These are phyloP conservation scores for Channa argus DNA, from an alignment of 2,113 vertebrate species.

Conservation along the genomic window DNA sequence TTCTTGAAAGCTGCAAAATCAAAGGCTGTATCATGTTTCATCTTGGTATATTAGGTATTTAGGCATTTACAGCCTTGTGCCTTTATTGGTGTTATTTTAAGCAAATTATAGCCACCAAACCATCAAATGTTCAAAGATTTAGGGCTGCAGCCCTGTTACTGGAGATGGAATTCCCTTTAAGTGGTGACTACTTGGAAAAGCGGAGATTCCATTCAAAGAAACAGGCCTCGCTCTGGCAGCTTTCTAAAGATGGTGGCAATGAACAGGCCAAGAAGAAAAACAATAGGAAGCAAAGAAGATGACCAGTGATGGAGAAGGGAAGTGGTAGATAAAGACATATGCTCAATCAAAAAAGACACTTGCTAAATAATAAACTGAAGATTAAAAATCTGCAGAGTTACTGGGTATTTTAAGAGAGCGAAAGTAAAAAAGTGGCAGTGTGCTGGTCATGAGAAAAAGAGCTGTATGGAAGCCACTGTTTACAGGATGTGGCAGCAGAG, in stretches of 20 bases:
- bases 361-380: conserved; percentile 1
- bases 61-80: conserved; percentile 63
- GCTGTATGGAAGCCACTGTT: conserved; percentile 5
- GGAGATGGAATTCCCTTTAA: conserved; percentile 71
- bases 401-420: neutral
- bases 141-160: conserved; percentile 54
- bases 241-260: conserved; percentile 20
- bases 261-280: neutral
- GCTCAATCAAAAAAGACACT: neutral
- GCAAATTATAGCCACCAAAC: conserved; percentile 78
- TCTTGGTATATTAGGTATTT: conserved; percentile 68
- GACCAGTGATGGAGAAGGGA: neutral
- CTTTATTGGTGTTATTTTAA: conserved; percentile 79
- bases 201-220: conserved; percentile 60
- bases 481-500: conserved; percentile 66
- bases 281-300: conserved; percentile 1
- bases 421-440: neutral
- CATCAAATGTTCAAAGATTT: conserved; percentile 69
- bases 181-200: conserved; percentile 70
- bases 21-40: conserved; percentile 60
- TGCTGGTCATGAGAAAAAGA: conserved; percentile 17
- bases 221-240: conserved; percentile 49
- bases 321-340: neutral
- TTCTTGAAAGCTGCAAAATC: conserved; percentile 41
- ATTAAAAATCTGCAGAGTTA: neutral